Evolutionary conservation across 1,140 invertebrate species (phyloP).

Genomic region (Cydia strobilella): DNA sequence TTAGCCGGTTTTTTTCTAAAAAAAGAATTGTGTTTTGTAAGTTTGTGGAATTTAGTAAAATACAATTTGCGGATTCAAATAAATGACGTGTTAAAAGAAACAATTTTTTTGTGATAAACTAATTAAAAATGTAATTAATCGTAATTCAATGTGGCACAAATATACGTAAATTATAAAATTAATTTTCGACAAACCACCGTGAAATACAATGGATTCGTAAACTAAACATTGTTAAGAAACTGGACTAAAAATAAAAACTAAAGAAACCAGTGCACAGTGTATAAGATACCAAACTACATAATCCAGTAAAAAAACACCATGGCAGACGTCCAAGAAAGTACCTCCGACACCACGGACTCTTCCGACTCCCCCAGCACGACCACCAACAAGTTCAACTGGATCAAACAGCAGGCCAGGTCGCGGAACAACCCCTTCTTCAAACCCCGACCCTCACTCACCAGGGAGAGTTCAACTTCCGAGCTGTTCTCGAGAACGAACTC

Average conservation of each 20-base stretch:
- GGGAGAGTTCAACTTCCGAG: constrained; percentile 69
- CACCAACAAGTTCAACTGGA: constrained; percentile 67
- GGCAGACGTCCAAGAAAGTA: constrained; percentile 34
- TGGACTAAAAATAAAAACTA: too few species aligned
- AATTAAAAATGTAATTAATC: too few species aligned
- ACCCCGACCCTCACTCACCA: constrained; percentile 61
- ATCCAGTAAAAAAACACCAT: background rate
- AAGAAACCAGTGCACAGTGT: too few species aligned
- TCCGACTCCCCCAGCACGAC: constrained; percentile 54
- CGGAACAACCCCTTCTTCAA: constrained; percentile 68
- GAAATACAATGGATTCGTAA: too few species aligned
- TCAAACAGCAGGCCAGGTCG: constrained; percentile 61
- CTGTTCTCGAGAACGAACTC: constrained; percentile 69
- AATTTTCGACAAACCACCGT: too few species aligned
- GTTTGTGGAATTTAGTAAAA: background rate
- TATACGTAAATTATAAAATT: background rate
- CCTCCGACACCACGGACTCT: constrained; percentile 51
- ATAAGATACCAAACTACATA: background rate
- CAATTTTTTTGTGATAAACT: too few species aligned
- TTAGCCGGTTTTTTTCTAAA: background rate
- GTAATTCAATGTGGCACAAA: background rate
- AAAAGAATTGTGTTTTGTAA: background rate
- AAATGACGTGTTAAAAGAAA: too few species aligned
- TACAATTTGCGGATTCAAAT: too few species aligned
- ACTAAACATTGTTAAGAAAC: too few species aligned